Evolutionary conservation across 2,113 vertebrate genomes (phyloP).

Genomic region (human): GRCh38 chr2:121023501-121024000

Average conservation of each 20-base stretch:
- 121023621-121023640: no score
- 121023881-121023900: not conserved
- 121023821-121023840: not conserved
- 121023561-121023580: not conserved
- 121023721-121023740: not conserved
- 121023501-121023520: not conserved
- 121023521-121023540: not conserved
- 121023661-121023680: not conserved
- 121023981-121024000: not conserved
- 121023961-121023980: not conserved
- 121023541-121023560: not conserved
- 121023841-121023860: not conserved
- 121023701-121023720: not conserved
- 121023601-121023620: not conserved
- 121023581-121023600: not conserved
- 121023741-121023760: not conserved
- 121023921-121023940: not conserved
- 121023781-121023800: not conserved
- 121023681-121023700: not conserved
- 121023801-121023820: not conserved
- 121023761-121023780: not conserved
- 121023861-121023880: not conserved
- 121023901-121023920: not conserved
- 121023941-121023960: not conserved
- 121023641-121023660: not conserved